These are phyloP conservation scores for Furcula furcula DNA, from an alignment of 2,888 invertebrate genomes.

Conservation along the genomic window DNA sequence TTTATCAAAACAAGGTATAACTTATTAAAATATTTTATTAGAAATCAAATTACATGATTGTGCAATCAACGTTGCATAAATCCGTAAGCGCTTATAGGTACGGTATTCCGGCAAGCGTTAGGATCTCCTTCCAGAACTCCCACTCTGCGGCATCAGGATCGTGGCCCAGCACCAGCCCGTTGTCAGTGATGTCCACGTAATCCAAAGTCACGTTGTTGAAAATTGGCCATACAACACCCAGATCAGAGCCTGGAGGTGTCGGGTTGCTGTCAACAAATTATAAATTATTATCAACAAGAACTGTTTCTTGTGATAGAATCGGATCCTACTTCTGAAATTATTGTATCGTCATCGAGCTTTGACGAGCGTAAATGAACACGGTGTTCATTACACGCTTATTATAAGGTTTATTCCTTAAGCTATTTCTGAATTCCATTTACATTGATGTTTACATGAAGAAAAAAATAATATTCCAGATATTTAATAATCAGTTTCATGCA, in stretches of 20 bases:
- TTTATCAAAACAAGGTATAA: not conserved
- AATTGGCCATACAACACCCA: conserved; percentile 17
- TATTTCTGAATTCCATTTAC: too few species aligned
- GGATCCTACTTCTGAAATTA: too few species aligned
- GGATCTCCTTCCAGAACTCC: conserved; percentile 17
- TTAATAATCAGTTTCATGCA: too few species aligned
- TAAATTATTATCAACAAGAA: too few species aligned
- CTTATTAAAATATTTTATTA: not conserved
- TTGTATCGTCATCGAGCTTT: too few species aligned
- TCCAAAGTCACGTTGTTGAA: conserved; percentile 6
- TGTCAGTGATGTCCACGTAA: conserved; percentile 17
- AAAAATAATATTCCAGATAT: too few species aligned
- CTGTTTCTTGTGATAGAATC: too few species aligned
- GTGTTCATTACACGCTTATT: too few species aligned
- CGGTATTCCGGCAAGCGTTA: conserved; percentile 9
- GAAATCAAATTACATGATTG: not conserved
- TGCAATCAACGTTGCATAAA: not conserved
- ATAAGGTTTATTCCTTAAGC: too few species aligned
- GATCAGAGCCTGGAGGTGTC: conserved; percentile 10
- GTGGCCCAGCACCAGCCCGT: conserved; percentile 4
- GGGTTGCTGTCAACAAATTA: conserved; percentile 1
- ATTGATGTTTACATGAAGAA: too few species aligned
- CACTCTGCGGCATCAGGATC: conserved; percentile 7
- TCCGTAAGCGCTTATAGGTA: conserved; percentile 1
- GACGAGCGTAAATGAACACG: too few species aligned